Evolutionary conservation across 30 jellyfish, hydroid and myxozoan species (phyloP), one percentile per base, ranked within the genome.

Genomic region (Hydra vulgaris): DNA sequence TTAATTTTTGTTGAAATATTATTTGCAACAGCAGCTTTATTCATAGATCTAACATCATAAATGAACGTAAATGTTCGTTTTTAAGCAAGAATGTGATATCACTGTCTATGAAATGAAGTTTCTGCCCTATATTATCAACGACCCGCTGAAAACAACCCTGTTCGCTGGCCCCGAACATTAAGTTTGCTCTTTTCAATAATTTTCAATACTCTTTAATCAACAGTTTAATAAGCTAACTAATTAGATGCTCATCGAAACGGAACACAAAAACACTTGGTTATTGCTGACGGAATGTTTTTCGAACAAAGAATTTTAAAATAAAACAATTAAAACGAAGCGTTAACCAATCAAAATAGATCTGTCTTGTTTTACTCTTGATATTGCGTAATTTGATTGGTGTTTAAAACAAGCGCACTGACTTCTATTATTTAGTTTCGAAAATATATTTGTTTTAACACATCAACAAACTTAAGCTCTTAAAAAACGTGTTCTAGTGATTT

Each of bases 211-310:
- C 8, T 68, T 68, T 68, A 68, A 68, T 68, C 75, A 23, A 68
- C 75, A 68, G 61, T 68, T 68, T 68, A 68, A 68, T 68, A 68
- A 68, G 75, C 75, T 68, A 68, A 68, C 74, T 61, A 78, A 61
- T 78, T 78, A 78, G 54, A 53, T 78, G 85, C 85, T 78, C 85
- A 76, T 53, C 68, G 79, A 78, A 78, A 24, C 85, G 85, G 61
- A 78, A n/a, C 85, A 27, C 61, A 54, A 78, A 78, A 66, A 76
- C 85, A 78, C 85, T 27, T 78, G 85, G 82, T 61, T 61, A 52
- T 52, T 78, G 85, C 79, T 78, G 85, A 78, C 85, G 85, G 85
- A 78, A 78, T 78, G 56, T 68, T 68, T 68, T 68, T 68, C 75
- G 75, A 68, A 68, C 75, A 68, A 68, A 68, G 75, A 68, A 68